Evolutionary conservation across 2,113 vertebrate species (phyloP).

Genomic region (Panthera tigris): DNA sequence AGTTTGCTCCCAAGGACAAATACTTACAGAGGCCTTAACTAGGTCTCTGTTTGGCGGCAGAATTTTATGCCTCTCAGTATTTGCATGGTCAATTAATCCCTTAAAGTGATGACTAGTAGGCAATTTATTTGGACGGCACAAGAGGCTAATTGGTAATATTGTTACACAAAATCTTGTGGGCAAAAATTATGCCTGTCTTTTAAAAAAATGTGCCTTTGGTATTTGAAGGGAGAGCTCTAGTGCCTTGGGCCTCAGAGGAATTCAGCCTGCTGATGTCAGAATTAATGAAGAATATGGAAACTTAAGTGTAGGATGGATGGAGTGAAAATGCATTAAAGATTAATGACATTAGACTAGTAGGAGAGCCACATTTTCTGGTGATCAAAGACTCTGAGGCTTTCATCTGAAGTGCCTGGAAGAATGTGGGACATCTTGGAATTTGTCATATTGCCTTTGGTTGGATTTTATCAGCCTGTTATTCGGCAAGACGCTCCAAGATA

Average conservation of each 20-base stretch:
- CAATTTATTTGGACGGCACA: slow-evolving; percentile 66
- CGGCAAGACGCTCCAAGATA: slow-evolving; percentile 31
- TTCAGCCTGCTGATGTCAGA: slow-evolving; percentile 70
- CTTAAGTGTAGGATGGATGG: slow-evolving; percentile 58
- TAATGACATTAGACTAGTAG: slow-evolving; percentile 62
- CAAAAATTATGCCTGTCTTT: slow-evolving; percentile 71
- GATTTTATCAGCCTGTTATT: slow-evolving; percentile 54
- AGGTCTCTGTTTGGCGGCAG: slow-evolving; percentile 27
- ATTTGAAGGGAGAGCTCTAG: slow-evolving; percentile 57
- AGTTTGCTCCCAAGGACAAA: slow-evolving; percentile 25
- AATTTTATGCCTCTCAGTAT: slow-evolving; percentile 56
- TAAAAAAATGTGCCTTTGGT: slow-evolving; percentile 61
- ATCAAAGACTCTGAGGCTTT: slow-evolving; percentile 75
- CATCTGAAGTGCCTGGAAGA: slow-evolving; percentile 66
- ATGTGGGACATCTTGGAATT: slow-evolving; percentile 64
- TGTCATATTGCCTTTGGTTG: slow-evolving; percentile 59
- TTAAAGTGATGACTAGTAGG: slow-evolving; percentile 69
- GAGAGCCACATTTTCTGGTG: slow-evolving; percentile 66
- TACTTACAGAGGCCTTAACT: slow-evolving; percentile 33
- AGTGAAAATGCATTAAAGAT: slow-evolving; percentile 68
- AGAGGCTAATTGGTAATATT: slow-evolving; percentile 76
- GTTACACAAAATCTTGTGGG: slow-evolving; percentile 69
- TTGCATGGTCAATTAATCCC: slow-evolving; percentile 69
- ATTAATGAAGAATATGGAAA: slow-evolving; percentile 72
- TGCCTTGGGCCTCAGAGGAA: slow-evolving; percentile 61